Percentiles rank a stretch among this genome's conserved stretches.
Evolutionary conservation across 2,888 invertebrate species (phyloP).

Genomic region (Apotomis turbidana): DNA sequence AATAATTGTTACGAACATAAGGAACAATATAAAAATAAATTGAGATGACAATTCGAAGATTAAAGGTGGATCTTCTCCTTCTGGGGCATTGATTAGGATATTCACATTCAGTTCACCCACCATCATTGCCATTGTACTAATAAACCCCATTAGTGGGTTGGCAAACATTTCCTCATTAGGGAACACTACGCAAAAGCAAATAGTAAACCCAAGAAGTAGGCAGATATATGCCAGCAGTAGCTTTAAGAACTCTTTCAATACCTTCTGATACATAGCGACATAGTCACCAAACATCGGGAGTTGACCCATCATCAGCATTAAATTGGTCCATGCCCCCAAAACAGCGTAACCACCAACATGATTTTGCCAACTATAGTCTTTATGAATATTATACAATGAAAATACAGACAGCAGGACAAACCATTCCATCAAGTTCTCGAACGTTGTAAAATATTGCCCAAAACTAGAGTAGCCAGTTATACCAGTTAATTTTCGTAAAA

Average conservation of each 20-base stretch:
- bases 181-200: conserved; percentile 94
- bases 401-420: conserved; percentile 93
- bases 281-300: conserved; percentile 94
- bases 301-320: conserved; percentile 95
- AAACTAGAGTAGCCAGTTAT: conserved; percentile 91
- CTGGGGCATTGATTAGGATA: conserved; percentile 88
- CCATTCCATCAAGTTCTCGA: conserved; percentile 94
- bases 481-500: conserved; percentile 90
- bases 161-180: conserved; percentile 92
- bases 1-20: conserved; percentile 93
- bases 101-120: conserved; percentile 92
- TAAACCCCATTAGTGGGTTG: conserved; percentile 92
- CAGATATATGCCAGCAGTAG: conserved; percentile 92
- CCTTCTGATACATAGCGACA: conserved; percentile 95
- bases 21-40: conserved; percentile 90
- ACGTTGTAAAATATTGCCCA: conserved; percentile 90
- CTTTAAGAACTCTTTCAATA: conserved; percentile 92
- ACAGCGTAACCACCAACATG: conserved; percentile 94
- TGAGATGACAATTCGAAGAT: conserved; percentile 91
- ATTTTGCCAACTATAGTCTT: conserved; percentile 93
- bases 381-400: conserved; percentile 90
- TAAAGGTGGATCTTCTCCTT: conserved; percentile 88
- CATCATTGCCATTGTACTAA: conserved; percentile 94
- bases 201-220: conserved; percentile 92
- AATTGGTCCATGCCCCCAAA: conserved; percentile 93